Base-by-base conservation (phyloP, 1,140 invertebrate genomes). In the Pseudomyrmex flavicornis region DNA sequence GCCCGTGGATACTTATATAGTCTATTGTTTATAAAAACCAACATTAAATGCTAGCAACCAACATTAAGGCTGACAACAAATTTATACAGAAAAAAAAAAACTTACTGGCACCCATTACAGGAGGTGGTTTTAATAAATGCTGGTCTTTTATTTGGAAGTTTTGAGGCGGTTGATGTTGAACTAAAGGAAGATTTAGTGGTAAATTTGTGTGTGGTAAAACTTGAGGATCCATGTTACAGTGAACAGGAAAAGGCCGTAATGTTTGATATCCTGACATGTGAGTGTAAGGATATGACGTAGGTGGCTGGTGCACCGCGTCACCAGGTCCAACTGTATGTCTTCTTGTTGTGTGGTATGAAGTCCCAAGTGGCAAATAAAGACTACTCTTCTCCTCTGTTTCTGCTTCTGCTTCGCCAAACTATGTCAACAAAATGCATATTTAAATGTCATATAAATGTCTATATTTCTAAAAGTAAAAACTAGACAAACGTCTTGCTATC, bases 281-380 rank as follows among this genome's bases (percentile, higher is more conserved):
- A 84, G 91, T 92, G 59, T 91, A 92, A 26, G 93, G 92, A 88
- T 92, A 93, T 74, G 89, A 85, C 5, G 92, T 89, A 26, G 92
- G 80, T 10, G 93, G 97, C 84, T 98, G 96, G 90, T 98, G 97
- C 1, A 97, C 95, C 63, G 97, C 96, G 95, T 98, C 97, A 7
- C 98, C 98, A 8, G 98, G 98, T 3, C 98, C 98, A 15, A 99
- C 98, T 0, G 98, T 99, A 92, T 99, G 98, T 68, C 98, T 95
- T 75, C 98, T 95, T 63, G 97, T 96, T 46, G 93, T 92, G 26
- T 94, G 93, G 84, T 94, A 94, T 54, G 93, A 90, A 35, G 93
- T 92, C 35, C 93, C 93, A n/a, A 91, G 83, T 50, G 93, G 91
- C 48, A 94, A 85, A 76, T 93, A 91, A 59, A 93, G 88, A 52